Evolutionary conservation across 2,113 vertebrate species (phyloP).

Genomic region (Nycticorax nycticorax): DNA sequence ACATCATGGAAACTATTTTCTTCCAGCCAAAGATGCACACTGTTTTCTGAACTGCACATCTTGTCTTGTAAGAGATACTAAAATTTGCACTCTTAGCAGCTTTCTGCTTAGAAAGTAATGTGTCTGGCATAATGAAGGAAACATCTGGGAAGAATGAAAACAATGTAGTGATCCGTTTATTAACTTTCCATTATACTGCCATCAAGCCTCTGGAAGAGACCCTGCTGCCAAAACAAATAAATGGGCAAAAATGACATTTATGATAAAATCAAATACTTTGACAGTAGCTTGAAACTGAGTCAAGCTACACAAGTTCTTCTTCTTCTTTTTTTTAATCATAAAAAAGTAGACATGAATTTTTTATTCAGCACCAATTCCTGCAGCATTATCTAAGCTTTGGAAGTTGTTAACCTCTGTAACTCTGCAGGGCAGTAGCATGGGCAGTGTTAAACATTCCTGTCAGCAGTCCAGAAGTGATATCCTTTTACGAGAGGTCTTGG

Average conservation of each 20-base stretch:
- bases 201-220: not conserved
- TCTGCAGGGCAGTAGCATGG: not conserved
- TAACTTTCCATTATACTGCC: slow-evolving; percentile 12
- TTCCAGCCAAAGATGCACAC: not conserved
- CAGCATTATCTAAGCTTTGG: not conserved
- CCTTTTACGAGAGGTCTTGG: not conserved
- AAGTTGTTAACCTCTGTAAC: not conserved
- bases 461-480: not conserved
- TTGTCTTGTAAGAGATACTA: not conserved
- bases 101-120: not conserved
- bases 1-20: not conserved
- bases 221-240: not conserved
- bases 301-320: not conserved
- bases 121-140: not conserved
- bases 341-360: not conserved
- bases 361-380: not conserved
- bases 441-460: not conserved
- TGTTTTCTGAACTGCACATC: not conserved
- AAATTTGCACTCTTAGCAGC: not conserved
- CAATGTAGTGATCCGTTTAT: not conserved
- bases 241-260: not conserved
- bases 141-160: slow-evolving; percentile 1
- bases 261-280: not conserved
- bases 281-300: not conserved
- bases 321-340: not conserved